phyloP scores from a whole-genome alignment of 2,888 invertebrate genomes.

The Phorcus lineatus region DNA sequence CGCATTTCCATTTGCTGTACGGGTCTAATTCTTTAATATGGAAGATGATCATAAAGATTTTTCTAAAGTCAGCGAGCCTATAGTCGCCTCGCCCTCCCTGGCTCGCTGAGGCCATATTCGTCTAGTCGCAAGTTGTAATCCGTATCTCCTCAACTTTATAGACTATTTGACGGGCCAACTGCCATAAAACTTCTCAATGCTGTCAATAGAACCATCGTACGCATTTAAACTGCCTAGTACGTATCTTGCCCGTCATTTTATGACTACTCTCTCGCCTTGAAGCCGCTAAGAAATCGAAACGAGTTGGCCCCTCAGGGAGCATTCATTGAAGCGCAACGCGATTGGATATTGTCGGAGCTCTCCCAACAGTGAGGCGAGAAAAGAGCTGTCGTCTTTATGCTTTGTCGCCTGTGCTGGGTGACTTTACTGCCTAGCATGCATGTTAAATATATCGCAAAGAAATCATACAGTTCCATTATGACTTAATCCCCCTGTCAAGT shows the following conservation, averaged over 20 bases:
- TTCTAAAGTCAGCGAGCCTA: neutral
- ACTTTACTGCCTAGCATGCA: neutral
- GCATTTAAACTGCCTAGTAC: constrained; percentile 14
- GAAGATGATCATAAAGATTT: neutral
- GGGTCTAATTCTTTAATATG: neutral
- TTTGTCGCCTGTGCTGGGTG: neutral
- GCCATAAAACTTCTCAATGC: constrained; percentile 7
- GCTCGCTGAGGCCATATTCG: neutral
- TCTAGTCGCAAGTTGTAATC: neutral
- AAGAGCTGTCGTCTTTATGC: neutral
- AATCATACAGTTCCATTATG: constrained; percentile 8
- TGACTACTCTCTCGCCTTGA: neutral
- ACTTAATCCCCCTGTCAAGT: constrained; percentile 11
- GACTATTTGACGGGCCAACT: neutral
- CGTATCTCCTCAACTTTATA: neutral
- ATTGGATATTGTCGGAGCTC: constrained; percentile 7
- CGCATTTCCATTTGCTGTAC: neutral
- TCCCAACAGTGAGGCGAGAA: constrained; percentile 17
- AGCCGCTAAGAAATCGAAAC: constrained; percentile 12
- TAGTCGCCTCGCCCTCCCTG: neutral
- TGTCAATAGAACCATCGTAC: constrained; percentile 1
- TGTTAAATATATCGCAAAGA: neutral
- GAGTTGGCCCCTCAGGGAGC: constrained; percentile 8
- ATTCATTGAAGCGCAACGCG: constrained; percentile 1
- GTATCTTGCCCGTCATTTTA: neutral